A percentile compares a stretch with the other conserved stretches of the same genome.
Conservation (phyloP, 1,140 invertebrate species). For the Zaprionus tsacasi region DNA sequence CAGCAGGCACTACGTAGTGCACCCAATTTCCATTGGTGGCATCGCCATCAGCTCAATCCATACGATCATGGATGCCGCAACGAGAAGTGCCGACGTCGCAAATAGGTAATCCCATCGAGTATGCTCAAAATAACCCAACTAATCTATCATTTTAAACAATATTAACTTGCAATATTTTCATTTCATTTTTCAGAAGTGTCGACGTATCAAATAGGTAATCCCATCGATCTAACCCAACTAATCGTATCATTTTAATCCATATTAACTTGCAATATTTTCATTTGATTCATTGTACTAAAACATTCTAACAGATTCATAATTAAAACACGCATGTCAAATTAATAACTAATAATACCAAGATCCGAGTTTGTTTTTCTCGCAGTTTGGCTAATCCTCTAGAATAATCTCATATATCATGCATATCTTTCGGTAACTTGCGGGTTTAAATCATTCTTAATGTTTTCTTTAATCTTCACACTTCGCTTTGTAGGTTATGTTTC, state of each 20-base stretch:
- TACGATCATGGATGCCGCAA: constrained; percentile 28
- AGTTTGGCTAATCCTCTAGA: too few relatives aligned
- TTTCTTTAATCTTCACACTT: background rate
- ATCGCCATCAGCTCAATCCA: constrained; percentile 32
- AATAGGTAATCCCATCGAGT: background rate
- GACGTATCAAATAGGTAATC: background rate
- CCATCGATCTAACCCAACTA: background rate
- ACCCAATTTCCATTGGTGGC: constrained; percentile 28
- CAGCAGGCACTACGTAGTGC: constrained; percentile 11
- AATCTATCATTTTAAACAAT: background rate
- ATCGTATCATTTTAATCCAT: too few relatives aligned
- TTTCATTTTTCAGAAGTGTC: constrained; percentile 3
- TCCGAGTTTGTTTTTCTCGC: too few relatives aligned
- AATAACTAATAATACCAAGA: background rate
- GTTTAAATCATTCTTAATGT: too few relatives aligned
- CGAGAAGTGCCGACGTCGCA: background rate
- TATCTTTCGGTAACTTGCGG: too few relatives aligned
- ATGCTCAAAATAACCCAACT: background rate
- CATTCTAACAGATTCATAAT: background rate
- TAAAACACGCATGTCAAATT: background rate
- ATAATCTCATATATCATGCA: too few relatives aligned
- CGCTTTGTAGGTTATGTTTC: background rate
- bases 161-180: background rate
- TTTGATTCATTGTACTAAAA: background rate
- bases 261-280: too few relatives aligned